Percentiles rank a stretch among this genome's conserved stretches.
These are phyloP conservation scores for Coluber constrictor DNA, from an alignment of 2,797 vertebrate species.

Conservation along the genomic window DNA sequence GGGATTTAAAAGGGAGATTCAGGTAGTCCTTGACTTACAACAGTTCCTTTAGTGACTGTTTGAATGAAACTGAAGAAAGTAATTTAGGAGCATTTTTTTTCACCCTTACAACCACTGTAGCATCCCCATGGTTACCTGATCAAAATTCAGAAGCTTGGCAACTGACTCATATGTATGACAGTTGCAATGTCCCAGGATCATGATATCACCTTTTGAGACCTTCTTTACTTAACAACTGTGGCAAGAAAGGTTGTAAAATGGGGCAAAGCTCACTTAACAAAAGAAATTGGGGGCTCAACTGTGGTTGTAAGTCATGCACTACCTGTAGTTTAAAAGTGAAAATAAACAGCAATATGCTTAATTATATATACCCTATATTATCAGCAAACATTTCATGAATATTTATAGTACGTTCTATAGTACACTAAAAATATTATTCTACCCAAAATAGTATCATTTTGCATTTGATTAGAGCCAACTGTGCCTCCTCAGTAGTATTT, in stretches of 20 bases:
- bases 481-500: conserved; percentile 8
- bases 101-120: not conserved
- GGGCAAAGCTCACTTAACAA: not conserved
- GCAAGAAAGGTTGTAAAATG: not conserved
- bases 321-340: not conserved
- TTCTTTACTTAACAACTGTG: not conserved
- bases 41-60: not conserved
- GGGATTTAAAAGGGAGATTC: not conserved
- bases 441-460: not conserved
- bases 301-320: not conserved
- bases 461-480: not conserved
- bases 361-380: not conserved
- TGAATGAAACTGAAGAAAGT: not conserved
- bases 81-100: not conserved
- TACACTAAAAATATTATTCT: not conserved
- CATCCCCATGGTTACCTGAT: not conserved
- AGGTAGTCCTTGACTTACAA: not conserved
- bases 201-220: not conserved
- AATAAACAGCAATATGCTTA: not conserved
- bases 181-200: not conserved
- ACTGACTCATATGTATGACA: not conserved
- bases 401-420: accelerated
- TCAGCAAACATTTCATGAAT: not conserved
- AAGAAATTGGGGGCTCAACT: not conserved
- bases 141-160: not conserved